Percentiles rank a stretch among this genome's conserved stretches.
Conservation (phyloP, 2,797 vertebrate species). For the Muraenolepis orangiensis region DNA sequence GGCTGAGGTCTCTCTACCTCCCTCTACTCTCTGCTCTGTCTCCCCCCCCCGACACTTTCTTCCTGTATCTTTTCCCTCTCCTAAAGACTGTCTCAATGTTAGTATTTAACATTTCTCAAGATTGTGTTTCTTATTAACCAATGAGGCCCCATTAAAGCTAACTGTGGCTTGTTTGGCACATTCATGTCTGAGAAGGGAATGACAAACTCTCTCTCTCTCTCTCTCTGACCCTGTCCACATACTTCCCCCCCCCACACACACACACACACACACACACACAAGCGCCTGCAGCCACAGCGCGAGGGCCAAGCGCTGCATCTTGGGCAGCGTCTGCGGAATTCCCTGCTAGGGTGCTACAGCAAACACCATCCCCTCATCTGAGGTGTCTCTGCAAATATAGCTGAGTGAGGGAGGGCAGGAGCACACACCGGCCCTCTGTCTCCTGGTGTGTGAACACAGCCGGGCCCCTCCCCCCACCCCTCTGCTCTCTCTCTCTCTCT, state of each 20-base stretch:
- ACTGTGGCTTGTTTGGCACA: conserved; percentile 44
- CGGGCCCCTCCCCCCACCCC: neutral
- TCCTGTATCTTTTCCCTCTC: neutral
- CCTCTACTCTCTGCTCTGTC: neutral
- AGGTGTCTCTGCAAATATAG: conserved; percentile 69
- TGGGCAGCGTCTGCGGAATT: conserved; percentile 79
- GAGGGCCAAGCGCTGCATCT: conserved; percentile 62
- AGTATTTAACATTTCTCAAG: conserved; percentile 26
- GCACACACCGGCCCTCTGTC: conserved; percentile 26
- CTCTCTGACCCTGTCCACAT: neutral
- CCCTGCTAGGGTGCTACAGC: conserved; percentile 81
- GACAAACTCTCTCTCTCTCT: conserved; percentile 3
- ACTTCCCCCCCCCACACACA: neutral
- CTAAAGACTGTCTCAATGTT: conserved; percentile 13
- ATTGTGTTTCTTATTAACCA: conserved; percentile 38
- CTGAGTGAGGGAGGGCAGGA: conserved; percentile 37
- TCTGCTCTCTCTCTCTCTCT: neutral
- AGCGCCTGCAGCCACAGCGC: neutral
- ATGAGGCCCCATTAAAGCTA: conserved; percentile 38
- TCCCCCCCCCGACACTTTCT: neutral
- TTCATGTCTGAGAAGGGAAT: too few species aligned
- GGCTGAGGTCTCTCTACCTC: conserved; percentile 19
- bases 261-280: too few species aligned
- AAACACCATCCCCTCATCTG: conserved; percentile 77
- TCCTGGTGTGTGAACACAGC: conserved; percentile 5